Evolutionary conservation across 2,113 vertebrate species (phyloP), one percentile per base, ranked within the genome.

Genomic region (Campylomormyrus numenius): DNA sequence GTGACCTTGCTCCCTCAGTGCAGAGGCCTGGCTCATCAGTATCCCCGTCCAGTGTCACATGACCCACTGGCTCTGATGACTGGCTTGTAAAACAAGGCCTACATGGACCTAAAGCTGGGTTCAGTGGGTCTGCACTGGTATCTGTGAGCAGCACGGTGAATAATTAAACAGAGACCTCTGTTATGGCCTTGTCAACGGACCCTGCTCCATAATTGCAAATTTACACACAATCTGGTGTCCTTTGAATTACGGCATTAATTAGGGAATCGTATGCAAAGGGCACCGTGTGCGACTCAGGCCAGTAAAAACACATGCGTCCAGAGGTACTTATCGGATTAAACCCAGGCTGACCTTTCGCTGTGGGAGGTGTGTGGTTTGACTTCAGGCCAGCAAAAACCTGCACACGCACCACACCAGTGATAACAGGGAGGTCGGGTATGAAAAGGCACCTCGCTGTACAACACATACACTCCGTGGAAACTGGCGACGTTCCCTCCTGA

Each of bases 151-250:
- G 15, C 10, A 42, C 11, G 74, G 39, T 31, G 31, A 89, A 80
- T 89, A 85, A 85, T 85, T 85, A 89, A 84, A 58, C 77, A 85
- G 21, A 4, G 39, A 53, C 83, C 39, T 85, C 52, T 52, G 31
- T 21, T 89, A 53, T 13, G 19, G 89, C 58, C 84, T 85, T 70
- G 83, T 48, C 46, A 83, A 53, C 7, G 8, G 15, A 31, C 49
- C 48, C 27, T 21, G n/a, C 48, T 53, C 49, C 88, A 27, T 52
- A 89, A 52, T 53, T 89, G 88, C n/a, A 27, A 89, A 80, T 49
- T 50, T 53, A 21, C 88, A 39, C 87, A 19, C 13, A 48, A 39
- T 21, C 27, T 15, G 24, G 88, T 31, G 46, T 66, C 46, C 45
- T 27, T 88, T 50, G 45, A 31, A 88, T 70, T 70, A 88, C n/a